A percentile compares a stretch with the other conserved stretches of the same genome.
phyloP scores from a whole-genome alignment of 2,797 vertebrate species.

The Manis pentadactyla region DNA sequence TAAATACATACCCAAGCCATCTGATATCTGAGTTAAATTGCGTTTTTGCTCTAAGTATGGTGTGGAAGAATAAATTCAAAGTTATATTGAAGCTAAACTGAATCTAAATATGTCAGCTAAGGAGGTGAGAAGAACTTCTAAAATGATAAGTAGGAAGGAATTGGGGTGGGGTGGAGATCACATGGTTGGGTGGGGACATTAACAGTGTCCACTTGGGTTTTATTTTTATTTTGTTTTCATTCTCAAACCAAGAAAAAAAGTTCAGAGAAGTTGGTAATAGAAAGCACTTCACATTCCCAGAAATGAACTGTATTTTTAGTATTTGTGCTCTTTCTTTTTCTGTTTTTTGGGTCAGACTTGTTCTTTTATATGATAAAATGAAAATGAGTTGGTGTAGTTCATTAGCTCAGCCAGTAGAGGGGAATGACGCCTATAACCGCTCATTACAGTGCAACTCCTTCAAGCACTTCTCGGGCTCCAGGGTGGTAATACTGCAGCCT shows the following conservation, averaged over 20 bases:
- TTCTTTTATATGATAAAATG: background rate
- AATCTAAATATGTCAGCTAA: background rate
- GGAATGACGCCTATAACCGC: background rate
- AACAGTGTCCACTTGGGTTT: background rate
- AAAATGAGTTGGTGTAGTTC: background rate
- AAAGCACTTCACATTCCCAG: background rate
- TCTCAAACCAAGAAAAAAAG: background rate
- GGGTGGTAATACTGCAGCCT: background rate
- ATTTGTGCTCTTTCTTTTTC: background rate
- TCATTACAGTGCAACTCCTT: background rate
- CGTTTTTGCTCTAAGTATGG: background rate
- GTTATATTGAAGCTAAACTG: background rate
- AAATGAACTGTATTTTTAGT: background rate
- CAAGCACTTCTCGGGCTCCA: background rate
- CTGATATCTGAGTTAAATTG: background rate
- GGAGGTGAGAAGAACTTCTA: background rate
- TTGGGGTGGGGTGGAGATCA: background rate
- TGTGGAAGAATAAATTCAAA: background rate
- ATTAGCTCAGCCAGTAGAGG: conserved; percentile 52
- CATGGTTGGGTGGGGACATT: background rate
- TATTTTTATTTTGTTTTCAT: conserved; percentile 43
- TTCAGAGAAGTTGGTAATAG: background rate
- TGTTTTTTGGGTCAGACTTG: background rate
- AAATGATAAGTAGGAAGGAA: background rate
- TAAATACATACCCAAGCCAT: background rate